Conservation (phyloP, 2,113 vertebrate species). For the Ameiurus melas region DNA sequence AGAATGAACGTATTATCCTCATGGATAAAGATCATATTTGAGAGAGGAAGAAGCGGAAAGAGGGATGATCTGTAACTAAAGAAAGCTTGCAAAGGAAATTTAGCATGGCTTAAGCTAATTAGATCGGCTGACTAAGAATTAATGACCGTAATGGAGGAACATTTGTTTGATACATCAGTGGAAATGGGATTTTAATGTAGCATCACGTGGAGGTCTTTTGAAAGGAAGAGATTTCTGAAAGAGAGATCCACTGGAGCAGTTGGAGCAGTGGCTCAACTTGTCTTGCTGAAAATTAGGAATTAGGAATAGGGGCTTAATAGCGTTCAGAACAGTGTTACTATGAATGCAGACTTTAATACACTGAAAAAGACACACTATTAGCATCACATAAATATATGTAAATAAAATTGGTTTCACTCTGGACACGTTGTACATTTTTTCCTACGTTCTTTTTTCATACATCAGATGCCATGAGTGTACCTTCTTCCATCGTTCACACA, state of each 20-base stretch:
- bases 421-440: too few species aligned
- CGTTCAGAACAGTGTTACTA: too few species aligned
- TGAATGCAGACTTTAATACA: too few species aligned
- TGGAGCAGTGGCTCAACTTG: neutral
- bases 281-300: neutral
- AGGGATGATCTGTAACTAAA: slow-evolving; percentile 3
- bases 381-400: too few species aligned
- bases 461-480: too few species aligned
- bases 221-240: neutral
- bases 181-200: slow-evolving; percentile 42
- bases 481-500: too few species aligned
- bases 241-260: neutral
- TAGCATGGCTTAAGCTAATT: slow-evolving; percentile 29
- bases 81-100: slow-evolving; percentile 22
- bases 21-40: neutral
- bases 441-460: too few species aligned
- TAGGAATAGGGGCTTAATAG: too few species aligned
- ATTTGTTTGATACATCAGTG: slow-evolving; percentile 13
- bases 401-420: too few species aligned
- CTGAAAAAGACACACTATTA: too few species aligned
- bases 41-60: neutral
- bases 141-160: slow-evolving; percentile 5
- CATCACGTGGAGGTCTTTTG: neutral
- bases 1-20: neutral
- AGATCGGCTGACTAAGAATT: slow-evolving; percentile 12